Evolutionary conservation across 2,888 invertebrate species (phyloP), one percentile per base, ranked within the genome.

Genomic region (Pantelozetes paolii): DNA sequence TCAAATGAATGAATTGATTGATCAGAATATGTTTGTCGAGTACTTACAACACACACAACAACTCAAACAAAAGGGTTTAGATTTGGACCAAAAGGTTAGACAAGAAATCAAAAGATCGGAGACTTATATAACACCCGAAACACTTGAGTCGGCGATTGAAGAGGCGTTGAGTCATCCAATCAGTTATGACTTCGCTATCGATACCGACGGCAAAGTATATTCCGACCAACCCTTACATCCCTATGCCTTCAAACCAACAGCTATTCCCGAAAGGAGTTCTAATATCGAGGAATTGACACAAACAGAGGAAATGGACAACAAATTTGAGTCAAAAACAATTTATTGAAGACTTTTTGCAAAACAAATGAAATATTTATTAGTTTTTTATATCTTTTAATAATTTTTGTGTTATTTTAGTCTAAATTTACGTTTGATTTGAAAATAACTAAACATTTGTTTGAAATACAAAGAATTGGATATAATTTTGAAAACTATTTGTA

Each of bases 171-270:
- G 57, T 26, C 48, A 74, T 70, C 76, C 75, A 8, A 45, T 64
- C 23, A 45, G 5, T 15, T 76, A 76, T 59, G 76, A 76, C 30
- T 76, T 42, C 30, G 74, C 76, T 0, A 57, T 76, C 32, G 76
- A 76, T 48, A 26, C 30, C 18, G 23, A 72, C 9, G 76, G 76
- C 18, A 76, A 67, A 48, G 8, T 74, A 11, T n/a, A 72, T 8
- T 74, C 50, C 15, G 45, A 45, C 18, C 72, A 59, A 32, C 36
- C 71, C 13, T 32, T 74, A 59, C 76, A 76, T 70, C 76, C 76
- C 2, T 76, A 76, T 28, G 76, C 76, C 36, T 32, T 76, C 9
- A 67, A n/a, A 11, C 76, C 76, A 23, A 69, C 18, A 15, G 67
- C 50, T 36, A 57, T 74, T 20, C 76, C 76, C 23, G 76, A 76